These are phyloP conservation scores for Elysia crispata DNA, from an alignment of 2,888 invertebrate species.

Conservation along the genomic window DNA sequence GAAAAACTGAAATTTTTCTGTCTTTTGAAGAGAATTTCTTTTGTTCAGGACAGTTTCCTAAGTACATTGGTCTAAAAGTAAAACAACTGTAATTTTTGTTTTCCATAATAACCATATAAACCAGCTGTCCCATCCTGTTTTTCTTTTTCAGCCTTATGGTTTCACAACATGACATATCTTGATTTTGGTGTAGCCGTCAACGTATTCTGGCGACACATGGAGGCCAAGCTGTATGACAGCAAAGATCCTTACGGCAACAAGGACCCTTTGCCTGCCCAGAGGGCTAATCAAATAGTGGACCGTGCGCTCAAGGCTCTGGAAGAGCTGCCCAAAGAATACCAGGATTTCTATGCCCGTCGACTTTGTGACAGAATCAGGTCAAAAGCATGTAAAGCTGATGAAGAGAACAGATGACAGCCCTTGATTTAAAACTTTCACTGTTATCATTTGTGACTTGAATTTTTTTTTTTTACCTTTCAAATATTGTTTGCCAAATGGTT, in stretches of 20 bases:
- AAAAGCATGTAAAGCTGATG: slow-evolving; percentile 54
- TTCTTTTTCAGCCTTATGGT: slow-evolving; percentile 79
- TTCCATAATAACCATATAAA: no score
- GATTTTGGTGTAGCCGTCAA: slow-evolving; percentile 80
- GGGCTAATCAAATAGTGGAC: slow-evolving; percentile 78
- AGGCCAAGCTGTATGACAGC: slow-evolving; percentile 78
- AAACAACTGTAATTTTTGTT: neutral
- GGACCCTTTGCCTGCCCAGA: slow-evolving; percentile 78
- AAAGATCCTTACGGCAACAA: slow-evolving; percentile 81
- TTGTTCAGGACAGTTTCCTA: neutral
- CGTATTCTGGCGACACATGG: slow-evolving; percentile 80
- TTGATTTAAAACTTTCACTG: no score
- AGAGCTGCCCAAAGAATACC: slow-evolving; percentile 78
- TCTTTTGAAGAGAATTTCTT: neutral
- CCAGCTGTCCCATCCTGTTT: no score
- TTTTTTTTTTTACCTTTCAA: no score
- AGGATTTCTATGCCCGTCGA: slow-evolving; percentile 79
- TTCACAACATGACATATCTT: slow-evolving; percentile 80
- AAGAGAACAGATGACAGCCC: neutral
- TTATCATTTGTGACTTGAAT: no score
- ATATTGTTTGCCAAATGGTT: no score
- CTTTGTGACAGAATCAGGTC: slow-evolving; percentile 74
- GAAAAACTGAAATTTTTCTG: no score
- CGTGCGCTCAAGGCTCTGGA: slow-evolving; percentile 78
- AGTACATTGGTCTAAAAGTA: neutral